phyloP scores from a whole-genome alignment of 2,113 vertebrate genomes.

The Alaudala cheleensis region DNA sequence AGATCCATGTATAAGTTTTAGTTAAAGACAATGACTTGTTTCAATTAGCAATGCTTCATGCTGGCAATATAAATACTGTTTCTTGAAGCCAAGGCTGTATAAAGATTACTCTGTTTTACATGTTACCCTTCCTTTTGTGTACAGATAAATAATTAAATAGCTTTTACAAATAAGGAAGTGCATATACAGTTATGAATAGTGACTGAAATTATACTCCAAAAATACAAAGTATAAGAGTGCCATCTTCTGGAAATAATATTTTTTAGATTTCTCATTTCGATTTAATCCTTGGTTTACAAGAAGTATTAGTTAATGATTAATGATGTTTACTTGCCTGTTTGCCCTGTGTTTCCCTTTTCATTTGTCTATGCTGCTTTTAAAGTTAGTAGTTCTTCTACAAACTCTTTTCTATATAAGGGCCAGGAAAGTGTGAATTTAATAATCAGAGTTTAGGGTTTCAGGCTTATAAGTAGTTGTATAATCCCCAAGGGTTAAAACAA shows the following conservation, averaged over 20 bases:
- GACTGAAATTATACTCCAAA: neutral
- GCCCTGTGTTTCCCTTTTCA: slow-evolving; percentile 6
- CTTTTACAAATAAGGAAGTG: neutral
- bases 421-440: neutral
- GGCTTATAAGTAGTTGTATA: neutral
- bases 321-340: slow-evolving; percentile 45
- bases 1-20: neutral
- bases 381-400: neutral
- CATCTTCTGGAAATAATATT: slow-evolving; percentile 71
- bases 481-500: neutral
- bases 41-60: neutral
- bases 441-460: neutral
- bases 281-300: neutral
- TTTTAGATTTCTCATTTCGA: neutral
- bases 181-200: neutral
- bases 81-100: neutral
- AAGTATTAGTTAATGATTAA: slow-evolving; percentile 35
- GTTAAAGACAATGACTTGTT: neutral
- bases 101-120: neutral
- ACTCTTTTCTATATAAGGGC: neutral
- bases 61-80: neutral
- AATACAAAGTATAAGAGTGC: slow-evolving; percentile 61
- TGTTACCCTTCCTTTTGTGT: neutral
- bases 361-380: slow-evolving; percentile 18
- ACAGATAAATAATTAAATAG: slow-evolving; percentile 15